phyloP scores from a whole-genome alignment of 1,140 invertebrate species.

The Lasaia peninsularis region DNA sequence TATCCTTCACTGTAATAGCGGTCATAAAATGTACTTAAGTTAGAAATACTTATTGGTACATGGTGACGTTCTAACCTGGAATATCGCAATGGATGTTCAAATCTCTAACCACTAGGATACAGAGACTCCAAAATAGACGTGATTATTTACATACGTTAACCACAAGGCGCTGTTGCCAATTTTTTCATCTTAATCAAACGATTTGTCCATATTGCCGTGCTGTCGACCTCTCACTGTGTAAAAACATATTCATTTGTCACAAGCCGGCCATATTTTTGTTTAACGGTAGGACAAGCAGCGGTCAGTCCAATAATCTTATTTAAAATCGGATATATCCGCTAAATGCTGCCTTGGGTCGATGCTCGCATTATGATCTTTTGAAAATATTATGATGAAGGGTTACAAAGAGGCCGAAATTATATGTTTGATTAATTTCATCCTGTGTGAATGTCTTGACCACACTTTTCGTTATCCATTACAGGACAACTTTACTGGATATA shows the following conservation, averaged over 20 bases:
- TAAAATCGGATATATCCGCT: conserved; percentile 51
- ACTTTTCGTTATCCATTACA: background rate
- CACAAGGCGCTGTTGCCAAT: too few species aligned
- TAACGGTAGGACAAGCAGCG: conserved; percentile 43
- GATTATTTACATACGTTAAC: too few species aligned
- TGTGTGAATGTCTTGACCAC: conserved; percentile 9
- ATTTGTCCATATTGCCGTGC: background rate
- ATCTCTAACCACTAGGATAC: too few species aligned
- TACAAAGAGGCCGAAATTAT: conserved; percentile 12
- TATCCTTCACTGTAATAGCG: too few species aligned
- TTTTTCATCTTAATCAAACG: background rate
- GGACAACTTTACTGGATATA: too few species aligned
- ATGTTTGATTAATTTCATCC: conserved; percentile 13
- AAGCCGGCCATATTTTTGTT: conserved; percentile 44
- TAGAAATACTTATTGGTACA: too few species aligned
- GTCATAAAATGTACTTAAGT: too few species aligned
- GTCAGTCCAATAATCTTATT: conserved; percentile 61
- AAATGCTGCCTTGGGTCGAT: conserved; percentile 48
- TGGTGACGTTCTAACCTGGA: too few species aligned
- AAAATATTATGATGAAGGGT: conserved; percentile 29
- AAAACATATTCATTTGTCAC: conserved; percentile 45
- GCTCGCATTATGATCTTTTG: conserved; percentile 43
- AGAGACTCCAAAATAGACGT: too few species aligned
- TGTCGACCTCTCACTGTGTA: background rate
- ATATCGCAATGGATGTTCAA: too few species aligned